Base-by-base conservation (phyloP, 2,113 vertebrate species). In the Poeciliopsis turrubarensis region DNA sequence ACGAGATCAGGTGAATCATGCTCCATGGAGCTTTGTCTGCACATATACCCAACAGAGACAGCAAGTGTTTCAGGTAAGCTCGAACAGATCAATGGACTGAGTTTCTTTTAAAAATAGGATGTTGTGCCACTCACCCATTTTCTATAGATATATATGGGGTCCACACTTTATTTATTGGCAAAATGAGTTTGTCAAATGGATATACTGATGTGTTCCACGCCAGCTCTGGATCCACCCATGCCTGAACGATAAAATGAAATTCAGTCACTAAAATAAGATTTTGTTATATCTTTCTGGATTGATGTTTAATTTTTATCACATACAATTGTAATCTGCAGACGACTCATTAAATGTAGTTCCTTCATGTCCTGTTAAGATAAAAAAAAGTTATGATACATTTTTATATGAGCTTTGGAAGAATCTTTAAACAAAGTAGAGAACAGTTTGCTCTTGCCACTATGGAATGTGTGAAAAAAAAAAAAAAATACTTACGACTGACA, bases 91-190 rank as follows among this genome's bases (percentile, higher is more conserved):
- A 4, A 7, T 44, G 3, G 31, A 13, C 5, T 47, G 27, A 26
- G 15, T 66, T 44, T 31, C 14, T 63, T 6, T 5, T n/a, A 57
- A 57, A n/a, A 9, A 15, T 0, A 62, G 4, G 30, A 22, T 29
- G 60, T 29, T 62, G 7, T 3, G n/a, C 26, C 30, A 89, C 92
- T 89, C 29, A 94, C 93, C 86, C 90, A 47, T 95, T 95, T 57
- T 84, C 89, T 25, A 95, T 81, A n/a, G 70, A 68, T 14, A 95
- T 62, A 25, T 82, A 54, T 15, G 94, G 94, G 51, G 82, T 92
- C 94, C 94, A 95, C 83, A 95, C 73, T 78, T 85, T 87, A 7
- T 41, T 1, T 0, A 89, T 87, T 1, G 94, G 94, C 67, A 94
- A 70, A 10, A 90, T n/a, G 14, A 94, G 83, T 25, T 64, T 0